Percentiles rank a stretch among this genome's conserved stretches.
Evolutionary conservation across 1,140 invertebrate genomes (phyloP).

Genomic region (Zaprionus camerounensis): DNA sequence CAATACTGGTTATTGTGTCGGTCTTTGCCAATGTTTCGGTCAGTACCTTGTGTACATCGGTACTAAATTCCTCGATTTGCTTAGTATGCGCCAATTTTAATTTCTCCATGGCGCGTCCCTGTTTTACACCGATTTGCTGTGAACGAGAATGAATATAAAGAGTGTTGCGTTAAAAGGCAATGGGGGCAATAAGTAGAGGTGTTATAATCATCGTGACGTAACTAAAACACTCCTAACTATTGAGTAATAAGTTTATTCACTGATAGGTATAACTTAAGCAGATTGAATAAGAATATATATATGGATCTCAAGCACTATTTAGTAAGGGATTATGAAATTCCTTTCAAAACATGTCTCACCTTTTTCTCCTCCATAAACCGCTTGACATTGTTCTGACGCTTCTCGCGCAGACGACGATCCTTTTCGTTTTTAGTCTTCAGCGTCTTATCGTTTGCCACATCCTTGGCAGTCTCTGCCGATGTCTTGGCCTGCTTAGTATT

Average conservation of each 20-base stretch:
- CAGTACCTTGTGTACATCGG: constrained; percentile 95
- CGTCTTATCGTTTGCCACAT: constrained; percentile 97
- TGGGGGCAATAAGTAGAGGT: not conserved
- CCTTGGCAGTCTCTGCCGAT: constrained; percentile 98
- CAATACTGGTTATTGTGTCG: constrained; percentile 84
- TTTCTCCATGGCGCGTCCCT: constrained; percentile 96
- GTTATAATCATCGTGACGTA: not conserved
- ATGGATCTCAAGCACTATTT: no score
- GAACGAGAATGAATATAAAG: constrained; percentile 33
- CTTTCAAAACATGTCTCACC: constrained; percentile 72
- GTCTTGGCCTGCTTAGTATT: constrained; percentile 97
- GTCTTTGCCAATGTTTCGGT: constrained; percentile 70
- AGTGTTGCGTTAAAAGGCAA: not conserved
- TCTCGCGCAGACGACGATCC: constrained; percentile 95
- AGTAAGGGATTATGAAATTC: no score
- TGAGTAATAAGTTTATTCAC: no score
- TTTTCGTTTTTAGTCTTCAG: constrained; percentile 98
- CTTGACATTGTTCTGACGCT: constrained; percentile 99
- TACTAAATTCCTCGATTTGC: constrained; percentile 94
- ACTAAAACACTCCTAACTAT: not conserved
- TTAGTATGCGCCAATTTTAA: constrained; percentile 96
- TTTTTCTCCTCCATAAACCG: constrained; percentile 99
- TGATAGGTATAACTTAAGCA: no score
- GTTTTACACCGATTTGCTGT: constrained; percentile 92
- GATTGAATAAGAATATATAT: no score